phyloP scores from a whole-genome alignment of 2,797 vertebrate species.

The Pygocentrus nattereri region DNA sequence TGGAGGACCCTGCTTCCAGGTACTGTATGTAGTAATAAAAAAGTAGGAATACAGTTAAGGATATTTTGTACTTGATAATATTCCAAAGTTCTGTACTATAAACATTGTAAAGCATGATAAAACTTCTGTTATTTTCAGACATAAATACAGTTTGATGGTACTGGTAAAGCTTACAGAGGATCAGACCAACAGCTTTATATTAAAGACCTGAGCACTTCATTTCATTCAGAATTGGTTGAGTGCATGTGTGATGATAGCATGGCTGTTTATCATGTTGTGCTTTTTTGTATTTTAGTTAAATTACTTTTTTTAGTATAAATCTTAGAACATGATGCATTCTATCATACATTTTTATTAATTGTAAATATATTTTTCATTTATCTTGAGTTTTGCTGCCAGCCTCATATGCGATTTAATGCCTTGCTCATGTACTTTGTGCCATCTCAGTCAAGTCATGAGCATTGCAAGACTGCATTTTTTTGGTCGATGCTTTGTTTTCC shows the following conservation, averaged over 20 bases:
- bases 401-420: neutral
- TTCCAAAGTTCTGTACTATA: too few relatives aligned
- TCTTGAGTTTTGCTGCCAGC: neutral
- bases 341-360: neutral
- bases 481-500: slow-evolving; percentile 2
- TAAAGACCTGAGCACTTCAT: neutral
- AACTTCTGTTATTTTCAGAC: too few relatives aligned
- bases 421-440: neutral
- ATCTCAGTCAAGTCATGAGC: neutral
- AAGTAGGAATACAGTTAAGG: neutral
- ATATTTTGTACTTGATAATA: too few relatives aligned
- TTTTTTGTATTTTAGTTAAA: neutral
- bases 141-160: neutral
- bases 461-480: neutral
- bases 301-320: neutral
- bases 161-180: neutral
- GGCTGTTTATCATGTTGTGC: slow-evolving; percentile 1
- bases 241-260: slow-evolving; percentile 16
- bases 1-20: neutral
- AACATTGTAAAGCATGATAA: too few relatives aligned
- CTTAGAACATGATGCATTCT: neutral
- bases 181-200: neutral
- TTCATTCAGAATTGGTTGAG: slow-evolving; percentile 8
- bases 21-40: neutral
- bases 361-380: neutral